Evolutionary conservation across 2,888 invertebrate genomes (phyloP), one percentile per base, ranked within the genome.

Genomic region (Chloroclystis v-ata): DNA sequence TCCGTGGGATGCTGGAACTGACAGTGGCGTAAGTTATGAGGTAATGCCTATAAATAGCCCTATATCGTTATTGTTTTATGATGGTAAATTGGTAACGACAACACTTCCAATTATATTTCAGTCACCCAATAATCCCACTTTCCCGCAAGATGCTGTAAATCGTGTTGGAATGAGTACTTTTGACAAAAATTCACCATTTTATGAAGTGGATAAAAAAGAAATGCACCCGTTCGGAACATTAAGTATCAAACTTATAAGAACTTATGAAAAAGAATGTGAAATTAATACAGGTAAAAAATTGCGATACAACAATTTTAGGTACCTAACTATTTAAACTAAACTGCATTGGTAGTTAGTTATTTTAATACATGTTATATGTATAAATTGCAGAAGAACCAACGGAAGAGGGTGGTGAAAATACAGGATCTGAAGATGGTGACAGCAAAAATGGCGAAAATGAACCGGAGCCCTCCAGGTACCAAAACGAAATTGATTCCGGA

Each of bases 1-100:
- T 72, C 98, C 98, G 0, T 97, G 95, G 90, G 99, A 99, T 81
- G 97, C 97, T 28, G 99, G 99, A 1, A 98, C 98, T 1, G 98
- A 98, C 67, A 91, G 91, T 65, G 99, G 99, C 1, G 91, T 97
- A 4, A 93, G 95, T 1, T 99, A 98, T 70, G 94, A 94, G 92
- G 95, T 55, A 32, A n/a, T n/a, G n/a, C n/a, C n/a, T n/a, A n/a
- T n/a, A n/a, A n/a, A n/a, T n/a, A n/a, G n/a, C n/a, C n/a, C n/a
- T n/a, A n/a, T 26, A 9, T 6, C 3, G 8, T 26, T 26, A 26
- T 6, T 6, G 2, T 26, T 26, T 26, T 9, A 26, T n/a, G n/a
- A n/a, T n/a, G n/a, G n/a, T n/a, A n/a, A n/a, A n/a, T n/a, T n/a
- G n/a, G n/a, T n/a, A n/a, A n/a, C n/a, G n/a, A 11, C 11, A 35